Percentiles rank a stretch among this genome's conserved stretches.
Conservation (phyloP, 2,797 vertebrate genomes). For the Paedocypris micromegethes region DNA sequence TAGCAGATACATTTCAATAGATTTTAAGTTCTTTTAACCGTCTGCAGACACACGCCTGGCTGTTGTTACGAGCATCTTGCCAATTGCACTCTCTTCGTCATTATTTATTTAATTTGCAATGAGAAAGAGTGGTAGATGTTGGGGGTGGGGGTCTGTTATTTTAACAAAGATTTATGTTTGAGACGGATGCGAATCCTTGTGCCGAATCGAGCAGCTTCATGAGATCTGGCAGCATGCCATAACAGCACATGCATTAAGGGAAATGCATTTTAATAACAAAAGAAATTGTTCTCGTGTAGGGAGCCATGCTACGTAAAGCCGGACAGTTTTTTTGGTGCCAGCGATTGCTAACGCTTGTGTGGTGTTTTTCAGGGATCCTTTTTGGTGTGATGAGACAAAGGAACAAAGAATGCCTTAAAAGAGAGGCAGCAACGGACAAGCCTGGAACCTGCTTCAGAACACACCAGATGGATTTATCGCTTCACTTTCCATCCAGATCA, state of each 20-base stretch:
- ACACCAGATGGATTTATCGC: constrained; percentile 95
- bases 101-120: constrained; percentile 37
- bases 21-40: constrained; percentile 20
- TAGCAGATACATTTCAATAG: constrained; percentile 31
- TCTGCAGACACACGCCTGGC: constrained; percentile 13
- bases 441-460: constrained; percentile 96
- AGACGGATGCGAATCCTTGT: constrained; percentile 40
- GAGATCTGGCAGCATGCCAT: constrained; percentile 52
- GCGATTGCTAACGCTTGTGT: constrained; percentile 67
- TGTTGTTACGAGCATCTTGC: constrained; percentile 40
- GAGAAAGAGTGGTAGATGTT: constrained; percentile 17
- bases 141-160: constrained; percentile 30
- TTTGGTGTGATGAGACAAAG: constrained; percentile 97
- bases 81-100: constrained; percentile 38
- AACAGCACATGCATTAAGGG: constrained; percentile 52
- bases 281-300: constrained; percentile 38
- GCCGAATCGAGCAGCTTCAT: constrained; percentile 46
- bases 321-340: constrained; percentile 55
- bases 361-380: constrained; percentile 77
- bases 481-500: constrained; percentile 92
- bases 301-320: constrained; percentile 53
- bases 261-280: constrained; percentile 46
- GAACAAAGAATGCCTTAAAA: constrained; percentile 90
- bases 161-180: constrained; percentile 46
- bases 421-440: constrained; percentile 75